Evolutionary conservation across 2,888 invertebrate genomes (phyloP).

Genomic region (Drosophila quasianomalipes): DNA sequence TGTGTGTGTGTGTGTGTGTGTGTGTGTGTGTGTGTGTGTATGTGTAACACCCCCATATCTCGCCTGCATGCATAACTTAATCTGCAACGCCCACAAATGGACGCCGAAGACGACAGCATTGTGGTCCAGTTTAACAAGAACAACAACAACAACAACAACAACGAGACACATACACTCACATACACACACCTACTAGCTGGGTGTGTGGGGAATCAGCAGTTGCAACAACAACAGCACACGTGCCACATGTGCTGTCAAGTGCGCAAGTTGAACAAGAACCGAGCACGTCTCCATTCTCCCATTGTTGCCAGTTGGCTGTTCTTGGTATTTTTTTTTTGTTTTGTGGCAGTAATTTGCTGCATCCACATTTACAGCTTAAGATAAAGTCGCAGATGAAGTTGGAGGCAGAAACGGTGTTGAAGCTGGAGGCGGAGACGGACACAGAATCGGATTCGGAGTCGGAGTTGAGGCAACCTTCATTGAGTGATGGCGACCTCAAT

Average conservation of each 20-base stretch:
- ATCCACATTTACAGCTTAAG: slow-evolving; percentile 57
- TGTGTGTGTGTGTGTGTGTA: background rate
- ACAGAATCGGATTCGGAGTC: background rate
- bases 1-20: slow-evolving; percentile 9
- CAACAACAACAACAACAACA: slow-evolving; percentile 12
- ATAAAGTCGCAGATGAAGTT: slow-evolving; percentile 34
- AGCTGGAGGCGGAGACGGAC: slow-evolving; percentile 32
- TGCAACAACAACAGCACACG: slow-evolving; percentile 64
- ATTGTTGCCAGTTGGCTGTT: slow-evolving; percentile 58
- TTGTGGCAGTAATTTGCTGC: slow-evolving; percentile 72
- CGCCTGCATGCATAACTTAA: slow-evolving; percentile 7
- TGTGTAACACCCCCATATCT: slow-evolving; percentile 30
- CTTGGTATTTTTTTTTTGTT: slow-evolving; percentile 51
- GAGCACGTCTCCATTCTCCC: slow-evolving; percentile 54
- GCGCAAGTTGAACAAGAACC: slow-evolving; percentile 58
- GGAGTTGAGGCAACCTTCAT: slow-evolving; percentile 54
- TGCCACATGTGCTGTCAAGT: slow-evolving; percentile 81
- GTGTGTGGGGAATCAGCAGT: slow-evolving; percentile 14
- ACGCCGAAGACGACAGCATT: slow-evolving; percentile 16
- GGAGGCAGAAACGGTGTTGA: background rate
- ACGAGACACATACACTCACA: slow-evolving; percentile 19
- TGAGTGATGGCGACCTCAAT: slow-evolving; percentile 77
- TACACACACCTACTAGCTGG: slow-evolving; percentile 20
- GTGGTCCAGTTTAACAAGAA: slow-evolving; percentile 40
- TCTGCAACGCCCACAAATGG: slow-evolving; percentile 35